These are phyloP conservation scores for Asarcornis scutulata DNA, from an alignment of 2,113 vertebrate genomes.

Conservation along the genomic window DNA sequence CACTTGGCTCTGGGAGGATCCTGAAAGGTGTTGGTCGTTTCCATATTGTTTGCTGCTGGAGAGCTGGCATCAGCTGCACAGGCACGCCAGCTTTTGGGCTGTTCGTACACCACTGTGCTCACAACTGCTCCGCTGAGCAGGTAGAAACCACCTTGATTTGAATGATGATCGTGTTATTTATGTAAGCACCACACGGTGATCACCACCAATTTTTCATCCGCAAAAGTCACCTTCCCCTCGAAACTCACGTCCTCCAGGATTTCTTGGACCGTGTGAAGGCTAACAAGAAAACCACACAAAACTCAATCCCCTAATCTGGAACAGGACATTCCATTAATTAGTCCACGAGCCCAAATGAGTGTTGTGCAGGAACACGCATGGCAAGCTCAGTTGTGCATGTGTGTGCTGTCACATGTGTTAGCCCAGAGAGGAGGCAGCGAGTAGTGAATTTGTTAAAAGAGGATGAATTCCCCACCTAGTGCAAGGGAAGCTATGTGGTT, in stretches of 20 bases:
- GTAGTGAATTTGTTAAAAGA: neutral
- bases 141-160: neutral
- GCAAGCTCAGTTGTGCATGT: neutral
- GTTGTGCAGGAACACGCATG: rapidly evolving
- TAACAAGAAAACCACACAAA: neutral
- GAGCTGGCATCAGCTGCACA: neutral
- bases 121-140: neutral
- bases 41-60: neutral
- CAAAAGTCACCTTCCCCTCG: neutral
- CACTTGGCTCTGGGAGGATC: neutral
- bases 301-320: neutral
- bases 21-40: neutral
- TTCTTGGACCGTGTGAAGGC: neutral
- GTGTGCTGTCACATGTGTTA: neutral
- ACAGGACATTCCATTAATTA: neutral
- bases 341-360: neutral
- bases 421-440: rapidly evolving
- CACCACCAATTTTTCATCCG: neutral
- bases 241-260: neutral
- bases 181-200: neutral
- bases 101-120: neutral
- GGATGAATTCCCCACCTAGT: neutral
- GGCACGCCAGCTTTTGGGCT: neutral
- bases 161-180: neutral
- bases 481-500: neutral